These are phyloP conservation scores for Vombatus ursinus DNA, from an alignment of 2,113 vertebrate species.

Conservation along the genomic window DNA sequence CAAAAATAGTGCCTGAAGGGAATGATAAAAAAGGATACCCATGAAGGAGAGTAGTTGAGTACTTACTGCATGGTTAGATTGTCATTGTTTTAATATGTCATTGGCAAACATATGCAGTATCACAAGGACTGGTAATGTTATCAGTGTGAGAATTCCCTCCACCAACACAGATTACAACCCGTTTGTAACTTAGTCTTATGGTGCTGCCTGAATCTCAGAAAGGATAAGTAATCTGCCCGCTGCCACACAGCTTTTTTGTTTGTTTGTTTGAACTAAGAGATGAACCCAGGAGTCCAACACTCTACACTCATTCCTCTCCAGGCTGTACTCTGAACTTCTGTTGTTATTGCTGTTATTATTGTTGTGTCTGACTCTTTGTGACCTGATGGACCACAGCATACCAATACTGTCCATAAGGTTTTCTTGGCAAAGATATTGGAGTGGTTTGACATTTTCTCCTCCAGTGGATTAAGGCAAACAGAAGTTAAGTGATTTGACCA, in stretches of 20 bases:
- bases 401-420: background rate
- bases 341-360: no score
- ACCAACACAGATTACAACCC: background rate
- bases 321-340: background rate
- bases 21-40: background rate
- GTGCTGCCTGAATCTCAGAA: background rate
- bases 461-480: background rate
- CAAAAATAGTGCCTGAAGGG: background rate
- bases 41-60: no score
- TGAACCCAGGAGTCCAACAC: no score
- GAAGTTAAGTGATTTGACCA: background rate
- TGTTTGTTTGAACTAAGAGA: background rate
- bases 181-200: background rate
- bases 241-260: background rate
- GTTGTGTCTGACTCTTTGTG: no score
- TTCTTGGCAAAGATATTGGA: background rate
- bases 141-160: background rate
- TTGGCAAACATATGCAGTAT: background rate
- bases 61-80: background rate
- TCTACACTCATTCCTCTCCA: background rate
- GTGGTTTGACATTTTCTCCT: background rate
- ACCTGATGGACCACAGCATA: background rate
- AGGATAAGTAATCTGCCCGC: background rate
- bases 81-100: background rate
- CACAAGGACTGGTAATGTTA: background rate